Evolutionary conservation across 2,888 invertebrate genomes (phyloP).

Genomic region (Coenonympha arcania): DNA sequence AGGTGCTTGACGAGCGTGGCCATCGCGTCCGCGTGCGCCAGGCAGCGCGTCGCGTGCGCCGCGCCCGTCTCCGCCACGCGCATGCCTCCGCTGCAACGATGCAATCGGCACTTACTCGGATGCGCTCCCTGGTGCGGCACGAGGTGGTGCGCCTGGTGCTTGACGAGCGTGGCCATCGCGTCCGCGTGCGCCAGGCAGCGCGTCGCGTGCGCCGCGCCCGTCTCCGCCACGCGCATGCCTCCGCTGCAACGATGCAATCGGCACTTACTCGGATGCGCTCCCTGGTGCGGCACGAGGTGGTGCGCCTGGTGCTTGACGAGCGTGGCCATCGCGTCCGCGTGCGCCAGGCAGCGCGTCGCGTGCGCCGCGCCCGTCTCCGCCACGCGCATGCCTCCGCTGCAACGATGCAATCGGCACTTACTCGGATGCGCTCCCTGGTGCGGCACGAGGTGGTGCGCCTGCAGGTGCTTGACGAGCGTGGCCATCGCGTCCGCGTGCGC

Average conservation of each 20-base stretch:
- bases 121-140: constrained; percentile 68
- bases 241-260: too few species aligned
- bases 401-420: too few species aligned
- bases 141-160: constrained; percentile 70
- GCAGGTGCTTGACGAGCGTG: constrained; percentile 70
- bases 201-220: constrained; percentile 64
- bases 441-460: constrained; percentile 71
- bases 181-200: constrained; percentile 75
- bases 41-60: constrained; percentile 65
- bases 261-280: constrained; percentile 61
- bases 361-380: constrained; percentile 66
- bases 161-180: constrained; percentile 71
- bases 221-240: constrained; percentile 50
- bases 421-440: constrained; percentile 63
- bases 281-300: constrained; percentile 67
- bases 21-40: constrained; percentile 75
- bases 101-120: constrained; percentile 56
- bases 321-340: constrained; percentile 73
- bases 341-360: constrained; percentile 70
- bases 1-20: constrained; percentile 71
- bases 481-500: constrained; percentile 75
- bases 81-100: constrained; percentile 32
- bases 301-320: constrained; percentile 72
- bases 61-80: constrained; percentile 62
- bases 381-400: constrained; percentile 37